A percentile compares a stretch with the other conserved stretches of the same genome.
Conservation (phyloP, 1,140 invertebrate species). For the Nymphalis io region DNA sequence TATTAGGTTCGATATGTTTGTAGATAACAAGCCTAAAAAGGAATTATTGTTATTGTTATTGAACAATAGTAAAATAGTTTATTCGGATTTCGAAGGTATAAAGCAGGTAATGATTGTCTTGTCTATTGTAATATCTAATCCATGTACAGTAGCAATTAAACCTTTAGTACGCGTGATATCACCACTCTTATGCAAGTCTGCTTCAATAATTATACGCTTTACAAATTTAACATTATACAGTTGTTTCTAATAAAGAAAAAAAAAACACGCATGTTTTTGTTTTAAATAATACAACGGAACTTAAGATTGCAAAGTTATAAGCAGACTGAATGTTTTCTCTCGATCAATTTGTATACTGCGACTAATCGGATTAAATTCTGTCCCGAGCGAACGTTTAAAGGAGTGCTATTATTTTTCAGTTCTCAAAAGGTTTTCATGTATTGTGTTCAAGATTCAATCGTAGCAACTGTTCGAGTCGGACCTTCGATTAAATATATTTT, state of each 20-base stretch:
- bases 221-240: no score
- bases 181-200: not conserved
- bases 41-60: not conserved
- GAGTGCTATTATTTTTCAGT: conserved; percentile 30
- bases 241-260: no score
- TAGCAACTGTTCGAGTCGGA: conserved; percentile 4
- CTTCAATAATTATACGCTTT: no score
- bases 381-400: conserved; percentile 24
- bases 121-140: no score
- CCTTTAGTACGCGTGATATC: no score
- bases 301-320: not conserved
- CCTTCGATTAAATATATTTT: not conserved
- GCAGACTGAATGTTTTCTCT: conserved; percentile 10
- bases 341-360: conserved; percentile 33
- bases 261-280: no score
- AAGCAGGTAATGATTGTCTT: no score
- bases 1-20: not conserved
- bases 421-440: conserved; percentile 24
- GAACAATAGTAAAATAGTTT: not conserved
- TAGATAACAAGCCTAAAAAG: not conserved
- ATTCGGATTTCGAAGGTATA: not conserved
- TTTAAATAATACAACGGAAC: not conserved
- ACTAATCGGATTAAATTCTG: conserved; percentile 37
- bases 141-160: no score
- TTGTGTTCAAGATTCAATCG: conserved; percentile 30